Base-by-base conservation (phyloP, 2,888 invertebrate genomes). In the Pantelozetes paolii region DNA sequence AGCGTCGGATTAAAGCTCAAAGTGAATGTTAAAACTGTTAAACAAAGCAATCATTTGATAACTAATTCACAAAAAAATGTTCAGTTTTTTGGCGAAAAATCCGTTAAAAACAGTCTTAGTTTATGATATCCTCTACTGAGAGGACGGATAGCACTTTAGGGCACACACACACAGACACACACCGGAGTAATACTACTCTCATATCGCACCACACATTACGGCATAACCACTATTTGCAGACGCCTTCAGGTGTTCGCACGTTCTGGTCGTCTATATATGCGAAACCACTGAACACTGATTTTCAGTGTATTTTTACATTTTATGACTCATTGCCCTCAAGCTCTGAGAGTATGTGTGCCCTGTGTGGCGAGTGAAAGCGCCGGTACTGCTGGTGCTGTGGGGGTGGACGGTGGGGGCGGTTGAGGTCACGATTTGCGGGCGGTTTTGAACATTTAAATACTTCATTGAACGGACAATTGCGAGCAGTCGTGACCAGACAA, bases 401-500 rank as follows among this genome's bases (percentile, higher is more conserved):
- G 30, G 28, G 59, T 32, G 59, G 28, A 62, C 30, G n/a, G n/a
- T n/a, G n/a, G 59, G 59, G 9, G 59, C 18, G 28, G 59, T 30
- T 28, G n/a, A 26, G 54, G 59, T 62, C 59, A 62, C 59, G 59
- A 62, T n/a, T 62, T 62, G 59, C 59, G 28, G 59, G 59, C 30
- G 59, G 59, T 6, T 28, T 54, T 20, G 20, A n/a, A n/a, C 23
- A 9, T 20, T 54, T 62, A 32, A 62, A 32, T 18, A 30, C 28
- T 30, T 15, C 30, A 62, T 32, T 62, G 30, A 62, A 62, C 30
- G 59, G 59, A 62, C 59, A 62, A 62, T 30, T 30, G 59, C 59
- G 59, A 62, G 59, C 59, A 62, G 26, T 62, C 59, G 59, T 62
- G 59, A 62, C 59, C 30, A 62, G 59, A 62, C 59, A 30, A n/a